Base-by-base conservation (phyloP, 2,888 invertebrate genomes). In the Ichneumon xanthorius region DNA sequence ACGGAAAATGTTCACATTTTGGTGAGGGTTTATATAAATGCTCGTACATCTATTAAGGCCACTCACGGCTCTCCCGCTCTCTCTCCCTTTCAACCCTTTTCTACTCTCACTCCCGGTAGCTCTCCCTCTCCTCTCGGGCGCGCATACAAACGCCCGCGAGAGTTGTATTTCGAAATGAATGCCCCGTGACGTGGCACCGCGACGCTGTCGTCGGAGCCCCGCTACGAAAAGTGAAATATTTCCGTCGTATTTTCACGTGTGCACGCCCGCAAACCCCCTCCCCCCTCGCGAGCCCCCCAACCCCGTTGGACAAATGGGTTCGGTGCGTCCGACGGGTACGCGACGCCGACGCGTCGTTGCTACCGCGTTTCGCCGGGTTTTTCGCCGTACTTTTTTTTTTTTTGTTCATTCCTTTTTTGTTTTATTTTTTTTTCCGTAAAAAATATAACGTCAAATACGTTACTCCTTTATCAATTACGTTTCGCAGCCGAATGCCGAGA, bases 201-300 rank as follows among this genome's bases (percentile, higher is more conserved):
- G 92, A 92, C 92, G 93, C 91, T 92, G 92, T 93, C 93, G 93
- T 93, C 92, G 90, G 90, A 90, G 92, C 90, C 82, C 71, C 86
- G 89, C 90, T 91, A 91, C 93, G 93, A 93, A 93, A 93, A 92
- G 93, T 93, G 93, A 94, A 93, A 94, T 94, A 94, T 94, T 92
- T 87, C 90, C 91, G 90, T 92, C 92, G 93, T 93, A 93, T 94
- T 93, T 94, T 93, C 93, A 93, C 92, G 92, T 93, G 91, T 86
- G 84, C 86, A 80, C 81, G 45, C 81, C 61, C 80, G 53, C 75
- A 70, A 80, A 65, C 78, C 67, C 78, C 22, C 48, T 37, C 45
- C 14, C 3, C 30, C 53, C 45, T 33, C 75, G 63, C 53, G 63
- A 68, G 37, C 50, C 40, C 53, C 40, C 40, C 40, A 40, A 40